A percentile compares a stretch with the other conserved stretches of the same genome.
phyloP scores from a whole-genome alignment of 35 echinoderm and acorn worm species.

The Holothuria glaberrima region DNA sequence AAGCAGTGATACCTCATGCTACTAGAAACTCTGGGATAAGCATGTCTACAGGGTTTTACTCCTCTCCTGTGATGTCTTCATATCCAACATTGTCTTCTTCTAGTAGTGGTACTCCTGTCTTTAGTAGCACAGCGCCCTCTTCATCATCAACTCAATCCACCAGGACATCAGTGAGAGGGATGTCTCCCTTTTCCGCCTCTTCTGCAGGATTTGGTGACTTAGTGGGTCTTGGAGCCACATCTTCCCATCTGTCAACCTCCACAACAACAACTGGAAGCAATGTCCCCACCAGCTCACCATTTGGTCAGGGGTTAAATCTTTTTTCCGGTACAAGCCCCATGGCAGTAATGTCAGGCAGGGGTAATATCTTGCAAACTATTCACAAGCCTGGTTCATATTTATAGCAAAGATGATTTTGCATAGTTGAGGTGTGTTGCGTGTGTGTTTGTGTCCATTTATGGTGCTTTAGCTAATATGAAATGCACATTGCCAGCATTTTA shows the following conservation, averaged over 20 bases:
- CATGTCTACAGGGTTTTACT: slow-evolving; percentile 39
- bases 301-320: slow-evolving; percentile 33
- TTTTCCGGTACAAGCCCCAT: slow-evolving; percentile 28
- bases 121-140: background rate
- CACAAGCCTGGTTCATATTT: slow-evolving; percentile 25
- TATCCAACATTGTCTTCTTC: background rate
- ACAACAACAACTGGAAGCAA: background rate
- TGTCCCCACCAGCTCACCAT: background rate
- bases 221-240: background rate
- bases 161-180: background rate
- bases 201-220: background rate
- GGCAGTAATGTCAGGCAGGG: slow-evolving; percentile 1
- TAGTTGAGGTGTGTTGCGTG: background rate
- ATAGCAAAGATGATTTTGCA: background rate
- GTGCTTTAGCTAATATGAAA: slow-evolving; percentile 1
- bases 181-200: background rate
- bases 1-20: slow-evolving; percentile 57
- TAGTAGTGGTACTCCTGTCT: background rate
- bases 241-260: background rate
- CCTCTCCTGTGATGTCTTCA: background rate
- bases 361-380: background rate
- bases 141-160: background rate
- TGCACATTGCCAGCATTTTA: too few relatives aligned
- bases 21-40: slow-evolving; percentile 34
- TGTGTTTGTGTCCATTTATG: background rate